Evolutionary conservation across 2,797 vertebrate species (phyloP).

Genomic region (Pangasius krempfi): DNA sequence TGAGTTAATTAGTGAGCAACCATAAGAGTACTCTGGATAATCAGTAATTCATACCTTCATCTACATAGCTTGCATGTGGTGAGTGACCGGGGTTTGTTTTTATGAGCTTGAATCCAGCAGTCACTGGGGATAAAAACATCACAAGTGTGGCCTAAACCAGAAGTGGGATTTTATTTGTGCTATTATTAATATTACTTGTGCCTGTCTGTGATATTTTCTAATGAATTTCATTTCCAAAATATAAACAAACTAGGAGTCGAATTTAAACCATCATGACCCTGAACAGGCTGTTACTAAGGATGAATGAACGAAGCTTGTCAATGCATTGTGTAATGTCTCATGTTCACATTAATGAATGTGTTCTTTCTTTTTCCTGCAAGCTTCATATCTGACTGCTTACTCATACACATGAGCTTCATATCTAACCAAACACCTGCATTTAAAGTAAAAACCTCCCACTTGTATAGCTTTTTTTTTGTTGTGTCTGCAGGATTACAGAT

Average conservation of each 20-base stretch:
- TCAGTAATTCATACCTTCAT: background rate
- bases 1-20: background rate
- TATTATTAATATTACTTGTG: background rate
- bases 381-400: background rate
- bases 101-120: background rate
- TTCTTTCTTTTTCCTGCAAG: background rate
- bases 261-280: background rate
- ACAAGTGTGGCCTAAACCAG: background rate
- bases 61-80: background rate
- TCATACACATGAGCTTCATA: background rate
- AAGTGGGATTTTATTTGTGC: background rate
- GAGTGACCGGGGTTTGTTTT: background rate
- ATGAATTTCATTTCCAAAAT: background rate
- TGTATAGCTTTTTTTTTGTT: background rate
- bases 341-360: background rate
- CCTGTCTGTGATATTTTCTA: background rate
- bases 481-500: background rate
- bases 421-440: background rate
- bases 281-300: constrained; percentile 12
- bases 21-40: background rate
- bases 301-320: background rate
- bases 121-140: too few relatives aligned
- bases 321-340: background rate
- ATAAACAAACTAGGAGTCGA: background rate
- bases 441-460: background rate